Conservation (phyloP, 2,113 vertebrate genomes). For the Antechinus flavipes region DNA sequence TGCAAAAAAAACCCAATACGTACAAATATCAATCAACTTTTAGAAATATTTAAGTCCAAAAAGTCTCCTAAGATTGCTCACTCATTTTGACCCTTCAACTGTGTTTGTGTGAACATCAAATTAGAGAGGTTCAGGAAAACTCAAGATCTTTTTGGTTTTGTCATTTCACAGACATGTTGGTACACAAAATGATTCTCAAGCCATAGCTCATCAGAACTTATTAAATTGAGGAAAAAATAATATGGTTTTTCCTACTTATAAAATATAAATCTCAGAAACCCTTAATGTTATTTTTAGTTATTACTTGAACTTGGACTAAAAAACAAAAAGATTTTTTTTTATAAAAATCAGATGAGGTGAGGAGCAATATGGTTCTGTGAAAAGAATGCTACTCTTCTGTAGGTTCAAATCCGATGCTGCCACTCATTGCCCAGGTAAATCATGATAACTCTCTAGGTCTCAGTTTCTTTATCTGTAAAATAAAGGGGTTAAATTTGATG, state of each 20-base stretch:
- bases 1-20: not conserved
- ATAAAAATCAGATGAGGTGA: not conserved
- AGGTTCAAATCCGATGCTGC: not conserved
- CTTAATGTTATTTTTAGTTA: constrained; percentile 34
- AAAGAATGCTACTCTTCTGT: not conserved
- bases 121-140: too few species aligned
- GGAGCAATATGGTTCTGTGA: not conserved
- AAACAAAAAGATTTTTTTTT: constrained; percentile 3
- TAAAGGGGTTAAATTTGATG: not conserved
- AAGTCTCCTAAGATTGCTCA: too few species aligned
- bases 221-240: not conserved
- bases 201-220: not conserved
- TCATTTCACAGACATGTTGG: not conserved
- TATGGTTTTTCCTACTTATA: too few species aligned
- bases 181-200: constrained; percentile 17
- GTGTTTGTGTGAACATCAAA: not conserved
- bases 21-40: not conserved
- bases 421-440: not conserved
- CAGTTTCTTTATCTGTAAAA: not conserved
- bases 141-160: too few species aligned
- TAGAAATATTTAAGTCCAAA: not conserved
- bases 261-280: not conserved
- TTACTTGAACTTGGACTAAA: constrained; percentile 24
- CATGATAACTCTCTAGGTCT: not conserved
- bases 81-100: not conserved